phyloP scores from a whole-genome alignment of 2,888 invertebrate species.

The Graphium colonna region DNA sequence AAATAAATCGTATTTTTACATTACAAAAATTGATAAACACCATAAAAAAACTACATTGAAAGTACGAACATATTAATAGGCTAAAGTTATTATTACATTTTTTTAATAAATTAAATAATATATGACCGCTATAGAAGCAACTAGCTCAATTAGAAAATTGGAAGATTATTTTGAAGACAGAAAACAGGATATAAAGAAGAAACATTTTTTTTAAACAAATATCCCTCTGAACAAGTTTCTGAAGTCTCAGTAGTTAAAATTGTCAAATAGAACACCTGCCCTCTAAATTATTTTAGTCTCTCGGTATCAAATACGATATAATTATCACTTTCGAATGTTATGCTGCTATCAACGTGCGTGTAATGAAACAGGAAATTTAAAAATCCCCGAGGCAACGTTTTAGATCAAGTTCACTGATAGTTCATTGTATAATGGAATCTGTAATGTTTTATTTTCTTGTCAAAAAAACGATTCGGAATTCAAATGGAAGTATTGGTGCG shows the following conservation, averaged over 20 bases:
- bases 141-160: not conserved
- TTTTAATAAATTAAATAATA: not conserved
- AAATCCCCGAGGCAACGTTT: not conserved
- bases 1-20: not conserved
- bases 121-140: not conserved
- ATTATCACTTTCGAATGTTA: not conserved
- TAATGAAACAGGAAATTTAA: not conserved
- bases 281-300: not conserved
- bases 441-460: not conserved
- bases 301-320: not conserved
- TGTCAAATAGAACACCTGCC: not conserved
- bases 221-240: not conserved
- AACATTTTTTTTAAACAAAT: not conserved
- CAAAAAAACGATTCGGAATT: not conserved
- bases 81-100: not conserved
- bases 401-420: not conserved
- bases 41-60: not conserved
- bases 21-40: not conserved
- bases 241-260: not conserved
- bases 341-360: not conserved
- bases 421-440: constrained; percentile 5
- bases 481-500: not conserved
- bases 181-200: too few species aligned
- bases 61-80: not conserved
- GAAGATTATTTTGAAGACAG: not conserved